Conservation (phyloP, 37 sponge, comb jelly and placozoan genomes). For the Spongilla lacustris region DNA sequence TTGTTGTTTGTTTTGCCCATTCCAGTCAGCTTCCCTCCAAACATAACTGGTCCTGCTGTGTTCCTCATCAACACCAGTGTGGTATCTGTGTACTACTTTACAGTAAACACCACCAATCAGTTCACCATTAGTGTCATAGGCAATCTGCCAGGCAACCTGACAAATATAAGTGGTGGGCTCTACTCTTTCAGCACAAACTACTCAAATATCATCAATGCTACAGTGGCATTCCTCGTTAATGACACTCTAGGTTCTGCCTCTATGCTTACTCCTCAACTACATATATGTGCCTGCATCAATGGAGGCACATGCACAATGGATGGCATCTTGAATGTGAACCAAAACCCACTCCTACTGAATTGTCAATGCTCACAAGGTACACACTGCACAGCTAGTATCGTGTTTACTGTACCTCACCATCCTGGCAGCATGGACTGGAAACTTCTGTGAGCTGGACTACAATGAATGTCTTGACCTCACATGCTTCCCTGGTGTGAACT, state of each 20-base stretch:
- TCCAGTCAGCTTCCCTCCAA: conserved; percentile 69
- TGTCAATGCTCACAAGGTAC: conserved; percentile 55
- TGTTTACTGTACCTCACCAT: too few relatives aligned
- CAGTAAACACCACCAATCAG: conserved; percentile 20
- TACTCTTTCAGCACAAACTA: conserved; percentile 34
- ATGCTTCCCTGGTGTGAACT: conserved; percentile 10
- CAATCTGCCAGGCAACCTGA: background rate
- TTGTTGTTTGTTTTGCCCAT: too few relatives aligned
- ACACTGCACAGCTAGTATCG: background rate
- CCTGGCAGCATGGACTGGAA: conserved; percentile 19
- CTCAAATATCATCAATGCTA: background rate
- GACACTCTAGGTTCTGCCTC: conserved; percentile 30
- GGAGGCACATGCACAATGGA: conserved; percentile 58
- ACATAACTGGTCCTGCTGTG: conserved; percentile 28
- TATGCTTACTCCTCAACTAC: conserved; percentile 19
- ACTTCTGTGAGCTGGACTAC: conserved; percentile 1
- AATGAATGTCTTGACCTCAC: conserved; percentile 15
- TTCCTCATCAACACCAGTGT: conserved; percentile 26
- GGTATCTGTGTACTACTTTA: conserved; percentile 30
- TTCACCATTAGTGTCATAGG: conserved; percentile 3
- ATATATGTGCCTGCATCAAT: conserved; percentile 61
- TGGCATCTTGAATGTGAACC: conserved; percentile 24
- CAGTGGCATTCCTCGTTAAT: conserved; percentile 31
- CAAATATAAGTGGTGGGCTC: background rate
- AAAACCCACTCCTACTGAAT: conserved; percentile 25